Evolutionary conservation across 2,888 invertebrate species (phyloP).

Genomic region (Morinoia aosen): DNA sequence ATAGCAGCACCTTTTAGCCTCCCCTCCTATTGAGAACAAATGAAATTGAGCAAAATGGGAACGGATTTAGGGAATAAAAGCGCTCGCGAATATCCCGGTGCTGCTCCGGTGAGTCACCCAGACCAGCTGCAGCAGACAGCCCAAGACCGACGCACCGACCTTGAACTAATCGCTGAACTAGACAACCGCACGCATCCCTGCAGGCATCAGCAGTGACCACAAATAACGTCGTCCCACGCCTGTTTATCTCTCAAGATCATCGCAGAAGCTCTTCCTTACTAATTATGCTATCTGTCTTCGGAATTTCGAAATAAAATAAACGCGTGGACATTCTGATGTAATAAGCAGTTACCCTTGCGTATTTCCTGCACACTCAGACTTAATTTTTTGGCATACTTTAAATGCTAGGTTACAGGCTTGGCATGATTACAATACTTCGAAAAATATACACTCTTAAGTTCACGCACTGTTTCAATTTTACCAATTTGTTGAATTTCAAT

Average conservation of each 20-base stretch:
- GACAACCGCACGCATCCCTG: neutral
- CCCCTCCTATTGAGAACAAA: neutral
- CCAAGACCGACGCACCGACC: slow-evolving; percentile 22
- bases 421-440: no score
- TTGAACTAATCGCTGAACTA: slow-evolving; percentile 14
- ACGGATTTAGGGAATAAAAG: neutral
- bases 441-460: neutral
- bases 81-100: neutral
- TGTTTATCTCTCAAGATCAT: neutral
- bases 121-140: slow-evolving; percentile 2
- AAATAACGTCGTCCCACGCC: neutral
- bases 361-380: neutral
- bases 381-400: neutral
- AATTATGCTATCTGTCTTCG: neutral
- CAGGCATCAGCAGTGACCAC: neutral
- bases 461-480: neutral
- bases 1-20: no score
- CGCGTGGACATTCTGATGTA: neutral
- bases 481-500: neutral
- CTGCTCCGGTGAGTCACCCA: slow-evolving; percentile 19
- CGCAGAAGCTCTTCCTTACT: neutral
- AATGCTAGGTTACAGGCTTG: neutral
- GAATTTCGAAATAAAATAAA: neutral
- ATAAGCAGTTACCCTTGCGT: neutral
- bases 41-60: neutral